A percentile compares a stretch with the other conserved stretches of the same genome.
phyloP scores from a whole-genome alignment of 2,888 invertebrate species.

The Ellobium chinense region DNA sequence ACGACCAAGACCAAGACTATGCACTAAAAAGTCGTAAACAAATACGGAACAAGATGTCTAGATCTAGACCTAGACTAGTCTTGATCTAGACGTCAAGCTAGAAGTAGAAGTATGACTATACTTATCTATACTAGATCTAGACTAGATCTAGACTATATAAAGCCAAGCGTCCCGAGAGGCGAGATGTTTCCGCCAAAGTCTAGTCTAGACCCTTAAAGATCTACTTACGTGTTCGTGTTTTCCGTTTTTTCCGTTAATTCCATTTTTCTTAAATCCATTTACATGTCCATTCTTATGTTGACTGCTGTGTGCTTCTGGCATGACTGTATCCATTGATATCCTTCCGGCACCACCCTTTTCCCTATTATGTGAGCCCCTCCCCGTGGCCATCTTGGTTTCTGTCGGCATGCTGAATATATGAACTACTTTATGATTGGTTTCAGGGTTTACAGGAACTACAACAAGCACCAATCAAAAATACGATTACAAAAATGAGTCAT shows the following conservation, averaged over 20 bases:
- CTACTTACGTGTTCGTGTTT: constrained; percentile 58
- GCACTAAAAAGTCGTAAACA: neutral
- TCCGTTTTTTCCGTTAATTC: constrained; percentile 56
- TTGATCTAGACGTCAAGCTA: neutral
- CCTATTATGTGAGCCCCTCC: constrained; percentile 43
- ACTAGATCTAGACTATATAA: neutral
- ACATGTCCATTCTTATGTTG: constrained; percentile 28
- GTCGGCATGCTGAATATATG: neutral
- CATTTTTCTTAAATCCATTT: constrained; percentile 52
- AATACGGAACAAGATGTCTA: neutral
- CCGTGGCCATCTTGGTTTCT: constrained; percentile 46
- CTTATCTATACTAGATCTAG: neutral
- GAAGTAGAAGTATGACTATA: neutral
- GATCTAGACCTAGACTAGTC: neutral
- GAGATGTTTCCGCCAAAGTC: neutral
- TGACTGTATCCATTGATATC: neutral
- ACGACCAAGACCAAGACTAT: too few relatives aligned
- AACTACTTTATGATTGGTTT: neutral
- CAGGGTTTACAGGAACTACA: too few relatives aligned
- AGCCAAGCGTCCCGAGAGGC: neutral
- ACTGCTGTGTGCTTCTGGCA: constrained; percentile 1
- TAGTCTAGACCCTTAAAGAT: neutral
- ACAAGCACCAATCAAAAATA: too few relatives aligned
- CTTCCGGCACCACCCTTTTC: neutral
- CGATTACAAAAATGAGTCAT: too few relatives aligned